Evolutionary conservation across 2,797 vertebrate genomes (phyloP).

Genomic region (Peromyscus attwateri): DNA sequence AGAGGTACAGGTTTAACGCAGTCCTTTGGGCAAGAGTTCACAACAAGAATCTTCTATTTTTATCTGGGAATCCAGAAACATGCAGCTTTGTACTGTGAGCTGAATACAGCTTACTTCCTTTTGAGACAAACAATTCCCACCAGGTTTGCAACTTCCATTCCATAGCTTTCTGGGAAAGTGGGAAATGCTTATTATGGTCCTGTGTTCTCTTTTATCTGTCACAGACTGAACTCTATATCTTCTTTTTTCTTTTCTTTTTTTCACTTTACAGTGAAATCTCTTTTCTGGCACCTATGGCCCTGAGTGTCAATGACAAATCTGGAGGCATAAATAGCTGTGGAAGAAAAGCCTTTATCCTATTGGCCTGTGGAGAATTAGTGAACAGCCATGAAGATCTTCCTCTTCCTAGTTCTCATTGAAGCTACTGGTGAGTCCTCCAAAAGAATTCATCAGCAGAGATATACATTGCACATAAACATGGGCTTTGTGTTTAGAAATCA

Average conservation of each 20-base stretch:
- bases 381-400: constrained; percentile 86
- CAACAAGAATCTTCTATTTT: neutral
- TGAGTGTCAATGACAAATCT: constrained; percentile 13
- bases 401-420: constrained; percentile 88
- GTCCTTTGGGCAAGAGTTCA: neutral
- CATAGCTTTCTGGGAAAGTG: constrained; percentile 31
- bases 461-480: neutral
- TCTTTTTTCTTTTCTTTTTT: constrained; percentile 58
- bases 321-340: constrained; percentile 40
- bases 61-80: constrained; percentile 1
- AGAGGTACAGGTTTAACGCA: neutral
- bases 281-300: constrained; percentile 62
- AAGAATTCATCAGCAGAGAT: neutral
- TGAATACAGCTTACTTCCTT: neutral
- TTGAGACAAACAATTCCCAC: neutral
- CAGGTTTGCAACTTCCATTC: constrained; percentile 26
- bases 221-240: constrained; percentile 54
- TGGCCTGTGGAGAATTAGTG: neutral
- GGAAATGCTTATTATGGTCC: constrained; percentile 61
- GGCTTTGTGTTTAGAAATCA: neutral
- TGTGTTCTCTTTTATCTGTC: neutral
- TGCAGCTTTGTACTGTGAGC: neutral
- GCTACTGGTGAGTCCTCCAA: constrained; percentile 85
- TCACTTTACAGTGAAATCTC: constrained; percentile 64
- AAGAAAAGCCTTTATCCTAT: neutral